These are phyloP conservation scores for Hyposoter dolosus DNA, from an alignment of 2,888 invertebrate species.

Conservation along the genomic window DNA sequence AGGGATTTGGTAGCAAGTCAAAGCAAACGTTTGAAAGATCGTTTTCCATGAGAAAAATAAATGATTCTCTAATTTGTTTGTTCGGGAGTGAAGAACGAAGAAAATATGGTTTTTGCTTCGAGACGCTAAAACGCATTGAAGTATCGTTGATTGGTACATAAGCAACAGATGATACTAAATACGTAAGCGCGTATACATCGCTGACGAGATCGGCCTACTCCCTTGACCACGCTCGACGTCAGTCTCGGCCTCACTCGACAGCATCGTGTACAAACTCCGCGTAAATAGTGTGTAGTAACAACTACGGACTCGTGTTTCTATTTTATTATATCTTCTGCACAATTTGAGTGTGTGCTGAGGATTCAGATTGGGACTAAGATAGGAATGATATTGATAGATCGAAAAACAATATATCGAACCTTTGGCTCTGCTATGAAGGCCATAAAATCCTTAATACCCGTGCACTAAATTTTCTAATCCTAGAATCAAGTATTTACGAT, in stretches of 20 bases:
- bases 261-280: conserved; percentile 21
- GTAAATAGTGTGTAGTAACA: conserved; percentile 41
- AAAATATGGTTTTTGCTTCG: not conserved
- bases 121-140: conserved; percentile 5
- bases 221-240: conserved; percentile 64
- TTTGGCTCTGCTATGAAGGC: not conserved
- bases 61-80: not conserved
- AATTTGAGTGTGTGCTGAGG: not conserved
- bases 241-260: conserved; percentile 55
- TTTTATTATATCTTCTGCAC: conserved; percentile 39
- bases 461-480: conserved; percentile 1
- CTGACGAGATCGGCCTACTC: conserved; percentile 60
- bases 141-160: conserved; percentile 30
- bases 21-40: not conserved
- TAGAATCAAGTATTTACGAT: conserved; percentile 3
- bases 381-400: conserved; percentile 6
- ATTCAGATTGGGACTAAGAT: not conserved
- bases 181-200: conserved; percentile 42
- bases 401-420: not conserved
- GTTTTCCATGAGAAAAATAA: not conserved
- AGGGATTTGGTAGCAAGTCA: not conserved
- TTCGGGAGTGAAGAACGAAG: not conserved
- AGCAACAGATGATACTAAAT: conserved; percentile 27
- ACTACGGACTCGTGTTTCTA: conserved; percentile 5
- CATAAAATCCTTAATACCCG: not conserved